phyloP scores from a whole-genome alignment of 2,888 invertebrate genomes.

The Miltochrista miniata region DNA sequence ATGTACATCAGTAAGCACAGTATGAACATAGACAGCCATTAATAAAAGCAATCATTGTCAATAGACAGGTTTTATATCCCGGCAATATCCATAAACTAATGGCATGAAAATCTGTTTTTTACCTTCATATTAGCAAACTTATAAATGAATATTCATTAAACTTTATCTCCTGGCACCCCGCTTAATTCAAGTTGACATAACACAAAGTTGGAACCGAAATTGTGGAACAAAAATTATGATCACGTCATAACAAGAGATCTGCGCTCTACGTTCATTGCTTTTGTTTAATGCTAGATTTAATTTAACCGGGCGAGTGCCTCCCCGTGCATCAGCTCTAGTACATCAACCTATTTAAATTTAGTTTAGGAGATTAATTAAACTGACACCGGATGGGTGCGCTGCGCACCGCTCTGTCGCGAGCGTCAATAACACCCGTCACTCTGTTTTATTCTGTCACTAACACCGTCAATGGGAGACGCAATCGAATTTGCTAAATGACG shows the following conservation, averaged over 20 bases:
- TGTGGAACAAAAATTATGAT: constrained; percentile 48
- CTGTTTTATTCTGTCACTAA: constrained; percentile 72
- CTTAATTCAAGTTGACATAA: constrained; percentile 24
- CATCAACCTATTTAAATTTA: constrained; percentile 69
- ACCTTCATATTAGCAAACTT: constrained; percentile 3
- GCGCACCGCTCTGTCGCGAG: constrained; percentile 63
- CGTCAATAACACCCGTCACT: constrained; percentile 72
- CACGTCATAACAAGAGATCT: constrained; percentile 46
- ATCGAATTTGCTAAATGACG: constrained; percentile 79
- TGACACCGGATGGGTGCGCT: constrained; percentile 49
- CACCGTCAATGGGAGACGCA: constrained; percentile 67
- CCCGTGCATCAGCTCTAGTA: constrained; percentile 48
- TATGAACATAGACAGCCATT: too few relatives aligned
- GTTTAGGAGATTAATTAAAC: constrained; percentile 77
- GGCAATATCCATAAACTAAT: too few relatives aligned
- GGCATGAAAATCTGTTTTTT: neutral
- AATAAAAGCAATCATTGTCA: too few relatives aligned
- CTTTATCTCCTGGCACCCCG: neutral
- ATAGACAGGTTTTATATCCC: neutral
- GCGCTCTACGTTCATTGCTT: constrained; percentile 44
- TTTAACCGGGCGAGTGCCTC: constrained; percentile 48
- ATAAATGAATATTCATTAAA: constrained; percentile 3
- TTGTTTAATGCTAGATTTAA: constrained; percentile 60
- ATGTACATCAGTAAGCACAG: too few relatives aligned
- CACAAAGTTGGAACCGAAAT: constrained; percentile 22